phyloP scores from a whole-genome alignment of 1,140 invertebrate species.

The Trichonephila inaurata region DNA sequence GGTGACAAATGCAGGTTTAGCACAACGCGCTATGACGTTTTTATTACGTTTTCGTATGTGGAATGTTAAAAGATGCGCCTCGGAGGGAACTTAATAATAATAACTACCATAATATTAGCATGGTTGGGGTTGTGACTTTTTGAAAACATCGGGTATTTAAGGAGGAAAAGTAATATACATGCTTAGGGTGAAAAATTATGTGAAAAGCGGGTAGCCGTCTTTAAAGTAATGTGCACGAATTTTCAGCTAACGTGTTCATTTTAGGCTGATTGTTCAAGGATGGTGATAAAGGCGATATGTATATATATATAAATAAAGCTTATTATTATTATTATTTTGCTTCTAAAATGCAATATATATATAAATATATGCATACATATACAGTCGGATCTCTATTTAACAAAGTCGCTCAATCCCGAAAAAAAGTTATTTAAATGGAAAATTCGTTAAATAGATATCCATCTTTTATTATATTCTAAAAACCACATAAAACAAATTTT shows the following conservation, averaged over 20 bases:
- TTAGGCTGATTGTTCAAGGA: not conserved
- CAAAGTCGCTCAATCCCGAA: no score
- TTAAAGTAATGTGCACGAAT: not conserved
- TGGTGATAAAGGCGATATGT: not conserved
- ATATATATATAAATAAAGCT: not conserved
- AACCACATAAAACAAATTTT: no score
- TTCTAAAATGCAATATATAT: no score
- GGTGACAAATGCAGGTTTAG: conserved; percentile 41
- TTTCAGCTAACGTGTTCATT: not conserved
- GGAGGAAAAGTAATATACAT: not conserved
- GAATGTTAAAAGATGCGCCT: conserved; percentile 2
- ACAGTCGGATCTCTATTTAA: no score
- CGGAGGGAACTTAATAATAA: not conserved
- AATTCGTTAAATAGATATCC: no score
- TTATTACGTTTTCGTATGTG: conserved; percentile 26
- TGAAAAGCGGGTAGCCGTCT: not conserved
- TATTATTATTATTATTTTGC: no score
- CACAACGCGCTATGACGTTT: conserved; percentile 37
- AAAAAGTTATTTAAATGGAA: no score
- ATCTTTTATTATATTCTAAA: no score
- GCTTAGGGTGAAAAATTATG: not conserved
- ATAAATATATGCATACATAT: no score
- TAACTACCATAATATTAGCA: not conserved
- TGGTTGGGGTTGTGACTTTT: not conserved
- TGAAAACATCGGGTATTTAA: conserved; percentile 6